Base-by-base conservation (phyloP, 2,113 vertebrate species). In the Kryptolebias marmoratus region DNA sequence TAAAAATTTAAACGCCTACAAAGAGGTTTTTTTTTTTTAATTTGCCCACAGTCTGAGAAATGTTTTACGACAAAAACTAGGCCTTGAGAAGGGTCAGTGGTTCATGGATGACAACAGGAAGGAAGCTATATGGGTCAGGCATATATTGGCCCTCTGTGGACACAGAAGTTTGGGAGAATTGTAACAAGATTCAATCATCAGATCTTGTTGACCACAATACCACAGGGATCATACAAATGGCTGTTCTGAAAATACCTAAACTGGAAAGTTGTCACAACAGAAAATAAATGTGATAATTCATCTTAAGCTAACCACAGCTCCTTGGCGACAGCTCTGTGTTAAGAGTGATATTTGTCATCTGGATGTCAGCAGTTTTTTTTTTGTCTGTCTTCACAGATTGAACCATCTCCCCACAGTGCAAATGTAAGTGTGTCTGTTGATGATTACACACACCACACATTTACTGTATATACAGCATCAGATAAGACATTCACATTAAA, bases 341-440 rank as follows among this genome's bases (percentile, higher is more conserved):
- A 75, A 47, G 14, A 14, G 67, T 54, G 30, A 68, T 65, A 78
- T 88, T 75, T 87, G 74, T 88, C 81, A 88, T 89, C 79, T 88
- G 83, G 83, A 87, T 88, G 84, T 86, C 87, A 82, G 85, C 83
- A 83, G 52, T 62, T 82, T 73, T 78, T 61, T 81, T 50, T 64
- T 63, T 64, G 63, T 74, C 54, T 44, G 74, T 84, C 68, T 72
- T 74, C 64, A 50, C 50, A 55, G 59, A 67, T 65, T 36, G 61
- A 53, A 75, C 59, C 60, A 60, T 83, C 70, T 72, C 64, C 68
- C 56, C 32, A 15, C 52, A 60, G 60, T 58, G 50, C 58, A 76
- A 45, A 79, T 53, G 68, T 57, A 42, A 42, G 39, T 42, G 39
- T 62, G 52, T 68, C 74, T 70, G 60, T 70, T 57, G 66, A 79